Evolutionary conservation across 1,140 invertebrate species (phyloP), one percentile per base, ranked within the genome.

Genomic region (Drosophila novamexicana): DNA sequence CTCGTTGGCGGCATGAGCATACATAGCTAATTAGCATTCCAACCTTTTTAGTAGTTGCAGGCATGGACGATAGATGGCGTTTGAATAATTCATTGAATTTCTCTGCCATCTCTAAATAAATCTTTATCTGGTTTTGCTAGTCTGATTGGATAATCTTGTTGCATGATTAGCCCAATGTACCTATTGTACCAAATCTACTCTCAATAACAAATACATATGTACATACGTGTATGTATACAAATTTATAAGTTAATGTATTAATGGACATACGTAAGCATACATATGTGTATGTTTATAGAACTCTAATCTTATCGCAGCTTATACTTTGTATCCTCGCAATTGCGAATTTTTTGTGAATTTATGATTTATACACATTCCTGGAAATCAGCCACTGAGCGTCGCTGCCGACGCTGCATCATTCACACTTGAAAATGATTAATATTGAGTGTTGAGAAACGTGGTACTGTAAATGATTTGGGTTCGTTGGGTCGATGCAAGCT

Each of bases 291-390:
- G 16, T 53, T 6, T 45, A 54, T 44, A 18, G 5, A 18, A 50
- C 32, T 7, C 61, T 32, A 74, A 69, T 36, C 65, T 69, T 64
- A 75, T 75, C 66, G 39, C 12, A 34, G 34, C 29, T 59, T 18
- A 32, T 65, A 58, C 47, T 72, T 57, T 59, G 56, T 44, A 70
- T 70, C 66, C 66, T 63, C 18, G 37, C 8, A 39, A 37, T 73
- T 65, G 61, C 72, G 22, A 29, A 77, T 77, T 85, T 65, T 45
- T 64, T 59, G 64, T 44, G 58, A 14, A 68, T 79, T 89, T 75
- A 81, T 86, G 82, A 86, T 73, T 85, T 85, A 85, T 79, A 64
- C 75, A 42, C 69, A 79, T 86, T 79, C 83, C 72, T 64, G 54
- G 79, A 82, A 81, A 58, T 73, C 63, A 63, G 71, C 62, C 58